Conservation (phyloP, 2,113 vertebrate genomes). For the Pitta sordida region DNA sequence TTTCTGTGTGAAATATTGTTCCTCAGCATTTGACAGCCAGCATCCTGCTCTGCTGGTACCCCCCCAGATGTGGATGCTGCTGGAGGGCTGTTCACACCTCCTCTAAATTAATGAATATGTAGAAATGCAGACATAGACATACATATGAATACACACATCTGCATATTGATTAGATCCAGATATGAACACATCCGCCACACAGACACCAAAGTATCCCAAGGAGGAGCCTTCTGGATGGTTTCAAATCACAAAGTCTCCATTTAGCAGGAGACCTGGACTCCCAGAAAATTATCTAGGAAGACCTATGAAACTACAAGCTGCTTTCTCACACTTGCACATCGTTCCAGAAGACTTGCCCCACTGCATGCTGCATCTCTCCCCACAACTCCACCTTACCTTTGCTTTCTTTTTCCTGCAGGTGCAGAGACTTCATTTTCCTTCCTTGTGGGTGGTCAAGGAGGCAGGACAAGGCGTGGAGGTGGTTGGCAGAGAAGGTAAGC, state of each 20-base stretch:
- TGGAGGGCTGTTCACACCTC: not conserved
- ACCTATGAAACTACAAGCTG: fast-evolving
- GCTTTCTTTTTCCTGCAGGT: not conserved
- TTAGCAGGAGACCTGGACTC: not conserved
- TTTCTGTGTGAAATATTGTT: not conserved
- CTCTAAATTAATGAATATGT: not conserved
- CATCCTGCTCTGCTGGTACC: not conserved
- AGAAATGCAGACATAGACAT: not conserved
- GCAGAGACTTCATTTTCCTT: not conserved
- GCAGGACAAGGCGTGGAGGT: not conserved
- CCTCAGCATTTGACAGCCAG: not conserved
- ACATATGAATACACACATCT: not conserved
- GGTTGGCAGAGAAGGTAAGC: not conserved
- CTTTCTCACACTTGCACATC: not conserved
- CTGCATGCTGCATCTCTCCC: not conserved
- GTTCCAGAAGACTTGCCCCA: not conserved
- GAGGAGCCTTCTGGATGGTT: not conserved
- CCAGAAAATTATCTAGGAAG: not conserved
- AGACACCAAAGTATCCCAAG: not conserved
- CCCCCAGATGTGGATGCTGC: not conserved
- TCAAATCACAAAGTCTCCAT: not conserved
- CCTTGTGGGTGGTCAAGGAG: not conserved
- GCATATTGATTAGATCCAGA: not conserved
- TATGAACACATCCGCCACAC: not conserved
- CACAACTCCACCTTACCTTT: not conserved